phyloP scores from a whole-genome alignment of 1,140 invertebrate species.

The Eriosoma lanigerum region DNA sequence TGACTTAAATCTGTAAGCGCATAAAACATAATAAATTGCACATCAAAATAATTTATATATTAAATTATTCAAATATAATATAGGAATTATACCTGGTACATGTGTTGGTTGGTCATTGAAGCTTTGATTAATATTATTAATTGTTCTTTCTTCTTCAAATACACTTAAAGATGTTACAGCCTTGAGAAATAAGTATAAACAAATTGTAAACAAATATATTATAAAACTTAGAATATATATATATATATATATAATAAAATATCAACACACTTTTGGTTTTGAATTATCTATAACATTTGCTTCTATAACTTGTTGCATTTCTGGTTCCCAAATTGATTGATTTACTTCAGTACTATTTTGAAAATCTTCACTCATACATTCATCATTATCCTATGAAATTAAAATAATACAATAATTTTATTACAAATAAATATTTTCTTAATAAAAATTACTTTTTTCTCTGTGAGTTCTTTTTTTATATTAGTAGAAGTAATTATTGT shows the following conservation, averaged over 20 bases:
- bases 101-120: conserved; percentile 33
- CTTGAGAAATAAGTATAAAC: conserved; percentile 5
- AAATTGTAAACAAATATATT: not conserved
- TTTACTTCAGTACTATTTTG: conserved; percentile 56
- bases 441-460: conserved; percentile 19
- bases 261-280: conserved; percentile 13
- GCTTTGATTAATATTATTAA: not conserved
- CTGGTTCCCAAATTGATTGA: conserved; percentile 51
- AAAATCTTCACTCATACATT: conserved; percentile 28
- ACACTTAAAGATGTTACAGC: not conserved
- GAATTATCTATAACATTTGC: too few relatives aligned
- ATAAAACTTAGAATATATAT: not conserved
- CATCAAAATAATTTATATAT: too few relatives aligned
- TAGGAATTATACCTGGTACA: conserved; percentile 23
- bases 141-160: conserved; percentile 22
- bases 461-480: conserved; percentile 42
- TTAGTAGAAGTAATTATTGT: conserved; percentile 27
- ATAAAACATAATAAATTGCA: not conserved
- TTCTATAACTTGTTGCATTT: not conserved
- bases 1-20: conserved; percentile 55
- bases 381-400: conserved; percentile 41
- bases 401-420: not conserved
- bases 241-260: not conserved
- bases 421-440: not conserved
- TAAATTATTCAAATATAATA: not conserved